Base-by-base conservation (phyloP, 2,113 vertebrate genomes). In the Nycticebus coucang region DNA sequence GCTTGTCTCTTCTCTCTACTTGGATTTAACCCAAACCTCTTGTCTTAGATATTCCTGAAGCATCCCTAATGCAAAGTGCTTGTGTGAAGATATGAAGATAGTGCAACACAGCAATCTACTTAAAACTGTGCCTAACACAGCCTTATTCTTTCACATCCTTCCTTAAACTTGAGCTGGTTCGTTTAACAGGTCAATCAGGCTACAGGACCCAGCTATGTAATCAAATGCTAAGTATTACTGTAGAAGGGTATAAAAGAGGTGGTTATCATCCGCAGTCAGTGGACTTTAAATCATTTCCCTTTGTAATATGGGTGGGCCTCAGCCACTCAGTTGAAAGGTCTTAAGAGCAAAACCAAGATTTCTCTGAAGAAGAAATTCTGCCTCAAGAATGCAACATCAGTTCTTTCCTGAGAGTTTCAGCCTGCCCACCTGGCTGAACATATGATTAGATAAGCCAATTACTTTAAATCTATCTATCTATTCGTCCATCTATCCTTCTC, bases 281-380 rank as follows among this genome's bases (percentile, higher is more conserved):
- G 74, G 13, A 59, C 35, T 77, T 94, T 62, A 60, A 81, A n/a
- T 85, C 24, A 78, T 66, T 88, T 86, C 93, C n/a, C 68, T 91
- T n/a, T 69, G 22, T 78, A 62, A 68, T 22, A 24, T 74, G n/a
- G 66, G 7, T 83, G 33, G 11, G 10, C 9, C 28, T 87, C n/a
- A 60, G 37, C 41, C 7, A 50, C 12, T 89, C 37, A 50, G 3
- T 15, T 35, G 55, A 90, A 78, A 57, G 26, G 55, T 81, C 41
- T 85, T 72, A n/a, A 94, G 22, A 74, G 17, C 22, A 77, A 55
- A 93, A 82, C 8, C 71, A 17, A 93, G 24, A 26, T 57, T 85
- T 93, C 30, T 26, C 18, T 69, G 37, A 81, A 28, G 30, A 90
- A 64, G 24, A 89, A 91, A 79, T 62, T 87, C n/a, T 66, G 15